A percentile compares a stretch with the other conserved stretches of the same genome.
phyloP scores from a whole-genome alignment of 23 tunicate species.

The Pegea sp. region DNA sequence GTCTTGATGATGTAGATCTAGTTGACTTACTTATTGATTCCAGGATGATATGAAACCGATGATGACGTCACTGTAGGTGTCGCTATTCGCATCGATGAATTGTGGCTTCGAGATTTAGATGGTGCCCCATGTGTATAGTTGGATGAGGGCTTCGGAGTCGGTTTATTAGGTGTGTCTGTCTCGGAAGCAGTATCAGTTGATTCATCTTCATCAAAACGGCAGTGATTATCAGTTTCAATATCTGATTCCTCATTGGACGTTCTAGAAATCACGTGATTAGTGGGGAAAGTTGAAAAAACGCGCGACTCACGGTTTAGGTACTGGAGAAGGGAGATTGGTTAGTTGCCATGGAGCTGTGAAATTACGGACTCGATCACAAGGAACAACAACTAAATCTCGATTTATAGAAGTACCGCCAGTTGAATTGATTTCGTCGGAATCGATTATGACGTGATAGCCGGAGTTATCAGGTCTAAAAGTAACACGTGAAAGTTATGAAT shows the following conservation, averaged over 20 bases:
- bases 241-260: neutral
- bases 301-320: slow-evolving; percentile 18
- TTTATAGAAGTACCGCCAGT: slow-evolving; percentile 3
- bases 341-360: slow-evolving; percentile 50
- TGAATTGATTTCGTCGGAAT: slow-evolving; percentile 28
- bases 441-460: slow-evolving; percentile 13
- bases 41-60: no score
- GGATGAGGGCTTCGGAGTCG: no score
- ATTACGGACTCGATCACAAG: slow-evolving; percentile 26
- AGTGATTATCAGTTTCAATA: neutral
- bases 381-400: slow-evolving; percentile 20
- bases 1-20: no score
- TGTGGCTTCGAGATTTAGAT: no score
- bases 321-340: slow-evolving; percentile 43
- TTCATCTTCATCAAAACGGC: slow-evolving; percentile 36
- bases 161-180: slow-evolving; percentile 58
- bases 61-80: no score
- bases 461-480: slow-evolving; percentile 17
- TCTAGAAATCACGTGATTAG: no score
- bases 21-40: no score
- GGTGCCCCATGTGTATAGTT: no score
- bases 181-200: slow-evolving; percentile 87
- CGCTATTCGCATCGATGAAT: no score
- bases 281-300: no score
- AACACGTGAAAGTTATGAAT: neutral